Percentiles rank a stretch among this genome's conserved stretches.
These are phyloP conservation scores for Caenorhabditis imperialis DNA, from an alignment of 2,888 invertebrate species.

Conservation along the genomic window DNA sequence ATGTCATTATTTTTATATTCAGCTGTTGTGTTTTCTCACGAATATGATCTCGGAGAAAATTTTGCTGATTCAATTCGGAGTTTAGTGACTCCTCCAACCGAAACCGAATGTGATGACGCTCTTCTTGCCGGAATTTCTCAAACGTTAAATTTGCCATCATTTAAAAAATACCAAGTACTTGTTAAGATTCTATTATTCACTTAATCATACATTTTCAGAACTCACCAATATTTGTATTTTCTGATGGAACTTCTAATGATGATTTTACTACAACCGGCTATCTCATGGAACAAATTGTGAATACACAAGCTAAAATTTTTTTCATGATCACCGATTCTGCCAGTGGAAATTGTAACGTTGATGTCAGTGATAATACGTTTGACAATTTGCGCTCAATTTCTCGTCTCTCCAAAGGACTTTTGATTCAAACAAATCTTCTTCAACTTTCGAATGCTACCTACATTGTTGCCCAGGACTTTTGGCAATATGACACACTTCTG, in stretches of 20 bases:
- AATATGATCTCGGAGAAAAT: constrained; percentile 32
- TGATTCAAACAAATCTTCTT: constrained; percentile 44
- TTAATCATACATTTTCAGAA: constrained; percentile 41
- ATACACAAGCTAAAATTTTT: constrained; percentile 49
- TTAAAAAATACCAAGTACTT: constrained; percentile 54
- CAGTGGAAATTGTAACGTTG: constrained; percentile 54
- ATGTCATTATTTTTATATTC: constrained; percentile 6
- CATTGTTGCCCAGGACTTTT: constrained; percentile 38
- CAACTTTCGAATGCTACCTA: constrained; percentile 44
- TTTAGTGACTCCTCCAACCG: constrained; percentile 51
- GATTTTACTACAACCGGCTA: constrained; percentile 38
- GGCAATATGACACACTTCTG: constrained; percentile 46
- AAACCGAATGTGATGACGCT: constrained; percentile 62
- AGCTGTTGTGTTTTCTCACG: constrained; percentile 49
- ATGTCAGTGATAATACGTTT: constrained; percentile 45
- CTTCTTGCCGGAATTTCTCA: constrained; percentile 53
- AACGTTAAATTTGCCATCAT: constrained; percentile 29
- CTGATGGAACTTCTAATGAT: constrained; percentile 65
- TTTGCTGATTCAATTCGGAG: constrained; percentile 49
- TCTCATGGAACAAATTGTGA: constrained; percentile 52
- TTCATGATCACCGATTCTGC: constrained; percentile 59
- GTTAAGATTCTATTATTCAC: neutral
- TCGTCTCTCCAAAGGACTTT: constrained; percentile 43
- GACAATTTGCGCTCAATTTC: constrained; percentile 32
- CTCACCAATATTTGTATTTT: constrained; percentile 67